A percentile compares a stretch with the other conserved stretches of the same genome.
These are phyloP conservation scores for Strigamia transsilvanica DNA, from an alignment of 2,888 invertebrate species.

Conservation along the genomic window DNA sequence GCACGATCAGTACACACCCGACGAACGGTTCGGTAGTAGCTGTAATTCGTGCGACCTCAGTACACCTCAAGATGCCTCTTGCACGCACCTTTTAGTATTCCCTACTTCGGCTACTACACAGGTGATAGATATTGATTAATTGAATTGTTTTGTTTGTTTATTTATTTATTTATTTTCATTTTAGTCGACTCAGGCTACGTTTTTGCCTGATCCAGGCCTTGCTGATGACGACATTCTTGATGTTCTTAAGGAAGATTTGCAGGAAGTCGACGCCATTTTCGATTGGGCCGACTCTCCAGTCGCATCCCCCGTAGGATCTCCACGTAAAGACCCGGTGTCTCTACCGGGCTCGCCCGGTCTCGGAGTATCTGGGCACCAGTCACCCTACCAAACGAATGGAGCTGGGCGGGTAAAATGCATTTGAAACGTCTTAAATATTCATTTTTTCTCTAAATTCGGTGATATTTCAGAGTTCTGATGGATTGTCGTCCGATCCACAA, in stretches of 20 bases:
- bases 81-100: constrained; percentile 98
- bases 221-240: constrained; percentile 60
- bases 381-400: constrained; percentile 68
- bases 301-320: constrained; percentile 70
- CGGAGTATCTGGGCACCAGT: constrained; percentile 67
- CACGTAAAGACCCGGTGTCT: constrained; percentile 62
- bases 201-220: constrained; percentile 64
- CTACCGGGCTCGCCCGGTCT: constrained; percentile 67
- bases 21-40: constrained; percentile 86
- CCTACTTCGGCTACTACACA: constrained; percentile 95
- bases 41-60: constrained; percentile 85
- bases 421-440: constrained; percentile 57
- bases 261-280: constrained; percentile 77
- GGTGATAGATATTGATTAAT: constrained; percentile 66
- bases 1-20: constrained; percentile 93
- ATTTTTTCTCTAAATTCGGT: background rate
- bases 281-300: constrained; percentile 71
- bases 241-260: constrained; percentile 57
- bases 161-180: constrained; percentile 50
- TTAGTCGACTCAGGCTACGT: constrained; percentile 76
- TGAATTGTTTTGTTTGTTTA: background rate
- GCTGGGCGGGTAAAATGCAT: constrained; percentile 66
- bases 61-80: constrained; percentile 95
- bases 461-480: constrained; percentile 57
- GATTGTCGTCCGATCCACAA: constrained; percentile 58